Conservation (phyloP, 2,113 vertebrate species). For the Myrmecobius fasciatus region DNA sequence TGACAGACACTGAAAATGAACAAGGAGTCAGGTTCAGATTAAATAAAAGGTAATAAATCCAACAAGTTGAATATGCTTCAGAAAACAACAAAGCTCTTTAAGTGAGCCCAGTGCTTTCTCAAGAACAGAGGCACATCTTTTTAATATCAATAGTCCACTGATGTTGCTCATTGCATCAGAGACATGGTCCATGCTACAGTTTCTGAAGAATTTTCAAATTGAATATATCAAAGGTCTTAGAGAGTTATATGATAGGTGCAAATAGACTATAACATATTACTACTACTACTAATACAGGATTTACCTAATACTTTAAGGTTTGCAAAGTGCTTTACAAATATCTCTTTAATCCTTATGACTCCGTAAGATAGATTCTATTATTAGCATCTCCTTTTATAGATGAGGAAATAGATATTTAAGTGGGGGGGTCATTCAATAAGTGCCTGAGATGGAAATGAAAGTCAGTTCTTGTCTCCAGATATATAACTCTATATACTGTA, state of each 20-base stretch:
- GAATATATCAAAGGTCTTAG: neutral
- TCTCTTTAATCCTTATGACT: neutral
- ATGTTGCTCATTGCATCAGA: neutral
- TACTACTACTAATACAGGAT: neutral
- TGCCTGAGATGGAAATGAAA: neutral
- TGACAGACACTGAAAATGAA: neutral
- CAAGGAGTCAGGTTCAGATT: neutral
- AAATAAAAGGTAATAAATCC: neutral
- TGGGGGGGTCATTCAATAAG: neutral
- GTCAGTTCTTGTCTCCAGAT: neutral
- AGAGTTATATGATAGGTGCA: neutral
- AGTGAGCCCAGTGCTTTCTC: neutral
- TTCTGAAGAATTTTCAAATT: neutral
- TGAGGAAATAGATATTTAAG: neutral
- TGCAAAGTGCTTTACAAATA: neutral
- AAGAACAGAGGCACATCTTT: no score
- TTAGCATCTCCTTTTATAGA: neutral
- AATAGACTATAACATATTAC: neutral
- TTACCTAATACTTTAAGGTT: neutral
- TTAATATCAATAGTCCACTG: neutral
- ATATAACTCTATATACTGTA: neutral
- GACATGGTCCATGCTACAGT: neutral
- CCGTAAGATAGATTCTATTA: neutral
- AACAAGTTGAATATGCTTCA: neutral
- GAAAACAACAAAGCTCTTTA: neutral